Percentiles rank a stretch among this genome's conserved stretches.
phyloP scores from a whole-genome alignment of 1,140 invertebrate species.

The Megalonaias nervosa region DNA sequence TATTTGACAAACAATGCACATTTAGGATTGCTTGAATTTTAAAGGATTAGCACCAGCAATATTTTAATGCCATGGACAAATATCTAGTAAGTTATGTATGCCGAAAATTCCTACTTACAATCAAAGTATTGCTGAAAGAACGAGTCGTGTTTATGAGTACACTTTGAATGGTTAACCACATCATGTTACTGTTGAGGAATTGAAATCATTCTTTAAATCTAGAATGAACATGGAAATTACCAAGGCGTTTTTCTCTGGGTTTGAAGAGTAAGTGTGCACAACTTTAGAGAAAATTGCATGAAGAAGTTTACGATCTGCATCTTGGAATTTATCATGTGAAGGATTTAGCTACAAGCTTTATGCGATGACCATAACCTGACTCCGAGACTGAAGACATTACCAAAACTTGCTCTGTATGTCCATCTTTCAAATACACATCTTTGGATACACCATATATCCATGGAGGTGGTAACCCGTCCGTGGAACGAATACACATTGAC shows the following conservation, averaged over 20 bases:
- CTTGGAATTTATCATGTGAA: constrained; percentile 71
- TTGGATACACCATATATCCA: constrained; percentile 31
- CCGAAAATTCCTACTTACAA: constrained; percentile 21
- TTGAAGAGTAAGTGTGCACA: constrained; percentile 18
- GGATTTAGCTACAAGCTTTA: constrained; percentile 62
- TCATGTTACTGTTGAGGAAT: not conserved
- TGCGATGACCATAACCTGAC: constrained; percentile 73
- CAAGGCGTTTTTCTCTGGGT: constrained; percentile 33
- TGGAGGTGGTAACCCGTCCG: constrained; percentile 65
- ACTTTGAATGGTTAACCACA: constrained; percentile 25
- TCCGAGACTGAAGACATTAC: constrained; percentile 61
- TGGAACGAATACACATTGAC: constrained; percentile 72
- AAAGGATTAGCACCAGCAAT: constrained; percentile 3
- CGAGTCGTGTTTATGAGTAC: constrained; percentile 11
- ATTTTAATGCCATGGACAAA: constrained; percentile 29
- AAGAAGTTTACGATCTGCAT: constrained; percentile 31
- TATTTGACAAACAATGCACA: constrained; percentile 62
- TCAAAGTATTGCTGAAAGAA: constrained; percentile 10
- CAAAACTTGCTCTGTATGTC: constrained; percentile 43
- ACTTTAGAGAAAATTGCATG: not conserved
- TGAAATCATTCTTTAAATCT: constrained; percentile 15
- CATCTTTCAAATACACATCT: constrained; percentile 22
- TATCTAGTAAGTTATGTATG: constrained; percentile 6
- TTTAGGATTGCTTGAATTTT: constrained; percentile 69
- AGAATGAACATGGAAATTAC: constrained; percentile 15